Base-by-base conservation (phyloP, 2,113 vertebrate genomes). In the Sardina pilchardus region DNA sequence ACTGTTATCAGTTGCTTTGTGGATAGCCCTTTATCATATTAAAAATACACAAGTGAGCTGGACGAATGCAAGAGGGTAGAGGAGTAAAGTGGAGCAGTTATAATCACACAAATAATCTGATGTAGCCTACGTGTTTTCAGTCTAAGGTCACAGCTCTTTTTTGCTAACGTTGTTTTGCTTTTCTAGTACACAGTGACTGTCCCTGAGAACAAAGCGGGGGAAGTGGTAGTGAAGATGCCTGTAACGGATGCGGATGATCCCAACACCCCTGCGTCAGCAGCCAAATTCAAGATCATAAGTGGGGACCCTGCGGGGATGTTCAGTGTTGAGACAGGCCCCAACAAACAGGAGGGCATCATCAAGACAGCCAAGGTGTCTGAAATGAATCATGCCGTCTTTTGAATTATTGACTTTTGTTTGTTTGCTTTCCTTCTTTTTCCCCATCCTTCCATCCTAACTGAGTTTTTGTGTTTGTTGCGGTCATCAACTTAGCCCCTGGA, bases 301-400 rank as follows among this genome's bases (percentile, higher is more conserved):
- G 97, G 97, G 67, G 94, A 98, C 71, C 90, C 89, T 0, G 84
- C 44, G 0, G 91, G 91, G 0, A 21, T 92, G 4, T 99, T 99
- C 6, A 84, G 3, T 0, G 83, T 99, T 82, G 84, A 48, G 85
- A 98, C 98, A 0, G 95, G 95, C 86, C 87, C 85, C 7, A 90
- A 71, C 53, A 96, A 92, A 84, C 96, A 97, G 0, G 93, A 97
- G 0, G 98, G 97, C 83, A 89, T 97, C 83, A 86, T 99, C 89
- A 96, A 87, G 44, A 97, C 96, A 0, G 88, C 90, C 4, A 97
- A 96, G 97, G 98, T 99, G 93, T 4, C 26, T 50, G 17, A 80
- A 10, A 45, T 19, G 17, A 43, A 6, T 30, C 43, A 3, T 78
- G 34, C 36, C 30, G 1, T 78, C 4, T 34, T 78, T 26, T 24